A percentile compares a stretch with the other conserved stretches of the same genome.
These are phyloP conservation scores for Abrostola triplasia DNA, from an alignment of 2,888 invertebrate species.

Conservation along the genomic window DNA sequence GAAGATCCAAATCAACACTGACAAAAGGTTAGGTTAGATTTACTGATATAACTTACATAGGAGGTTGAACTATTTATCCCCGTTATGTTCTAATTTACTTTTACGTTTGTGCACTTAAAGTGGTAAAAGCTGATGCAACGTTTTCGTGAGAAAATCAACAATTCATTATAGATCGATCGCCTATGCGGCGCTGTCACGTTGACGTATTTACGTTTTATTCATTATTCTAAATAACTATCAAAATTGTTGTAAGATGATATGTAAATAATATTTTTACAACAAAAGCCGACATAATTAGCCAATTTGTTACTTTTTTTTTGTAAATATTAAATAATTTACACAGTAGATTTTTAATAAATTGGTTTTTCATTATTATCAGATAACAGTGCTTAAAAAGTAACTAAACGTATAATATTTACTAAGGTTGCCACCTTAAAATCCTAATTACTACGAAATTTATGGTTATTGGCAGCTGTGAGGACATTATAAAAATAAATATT, in stretches of 20 bases:
- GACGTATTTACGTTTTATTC: constrained; percentile 18
- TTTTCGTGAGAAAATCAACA: constrained; percentile 23
- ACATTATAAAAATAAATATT: not conserved
- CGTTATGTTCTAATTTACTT: constrained; percentile 8
- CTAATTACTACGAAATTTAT: not conserved
- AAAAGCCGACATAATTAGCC: too few relatives aligned
- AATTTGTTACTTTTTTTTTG: too few relatives aligned
- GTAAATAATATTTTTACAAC: not conserved
- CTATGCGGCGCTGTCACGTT: not conserved
- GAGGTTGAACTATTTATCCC: constrained; percentile 1
- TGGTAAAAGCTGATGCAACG: constrained; percentile 38
- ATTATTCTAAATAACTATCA: not conserved
- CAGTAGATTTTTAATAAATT: too few relatives aligned
- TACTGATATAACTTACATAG: constrained; percentile 26
- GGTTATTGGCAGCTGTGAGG: not conserved
- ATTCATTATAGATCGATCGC: constrained; percentile 31
- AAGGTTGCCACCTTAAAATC: not conserved
- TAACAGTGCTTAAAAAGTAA: too few relatives aligned
- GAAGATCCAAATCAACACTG: constrained; percentile 4
- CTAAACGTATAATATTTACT: not conserved
- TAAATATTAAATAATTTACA: too few relatives aligned
- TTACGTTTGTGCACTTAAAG: constrained; percentile 14
- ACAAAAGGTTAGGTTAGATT: constrained; percentile 32
- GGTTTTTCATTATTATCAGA: too few relatives aligned
- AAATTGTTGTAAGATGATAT: not conserved